phyloP scores from a whole-genome alignment of 2,888 invertebrate genomes.

The Galeopsomyia nigrocyanea region DNA sequence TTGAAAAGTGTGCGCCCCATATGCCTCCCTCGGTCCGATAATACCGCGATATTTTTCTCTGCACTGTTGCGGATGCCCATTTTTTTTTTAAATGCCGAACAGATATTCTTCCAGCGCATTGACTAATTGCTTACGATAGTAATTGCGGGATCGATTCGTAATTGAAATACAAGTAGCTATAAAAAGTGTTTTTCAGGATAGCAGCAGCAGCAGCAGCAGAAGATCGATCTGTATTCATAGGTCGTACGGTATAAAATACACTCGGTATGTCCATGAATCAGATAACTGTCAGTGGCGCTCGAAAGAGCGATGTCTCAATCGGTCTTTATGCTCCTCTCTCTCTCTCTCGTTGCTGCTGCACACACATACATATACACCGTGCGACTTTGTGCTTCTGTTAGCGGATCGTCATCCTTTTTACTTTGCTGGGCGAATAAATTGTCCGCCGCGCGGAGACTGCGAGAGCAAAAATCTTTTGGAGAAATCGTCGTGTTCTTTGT shows the following conservation, averaged over 20 bases:
- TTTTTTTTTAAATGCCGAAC: background rate
- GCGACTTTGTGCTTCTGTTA: background rate
- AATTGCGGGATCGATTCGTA: conserved; percentile 48
- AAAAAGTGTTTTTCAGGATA: conserved; percentile 36
- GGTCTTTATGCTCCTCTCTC: conserved; percentile 52
- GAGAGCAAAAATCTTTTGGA: conserved; percentile 26
- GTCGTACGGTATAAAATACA: conserved; percentile 69
- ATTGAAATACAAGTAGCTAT: conserved; percentile 59
- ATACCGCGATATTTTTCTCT: conserved; percentile 2
- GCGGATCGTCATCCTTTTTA: background rate
- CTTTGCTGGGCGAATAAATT: conserved; percentile 12
- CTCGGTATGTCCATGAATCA: conserved; percentile 69
- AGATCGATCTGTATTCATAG: conserved; percentile 69
- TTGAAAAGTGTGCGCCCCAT: conserved; percentile 37
- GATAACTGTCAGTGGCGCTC: conserved; percentile 68
- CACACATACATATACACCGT: conserved; percentile 18
- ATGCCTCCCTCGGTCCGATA: conserved; percentile 25
- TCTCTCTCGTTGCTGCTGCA: conserved; percentile 22
- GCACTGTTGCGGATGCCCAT: too few species aligned
- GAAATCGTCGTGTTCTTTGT: conserved; percentile 11
- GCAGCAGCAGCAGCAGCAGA: conserved; percentile 45
- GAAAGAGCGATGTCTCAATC: conserved; percentile 67
- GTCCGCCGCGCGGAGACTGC: conserved; percentile 14
- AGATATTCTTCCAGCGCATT: conserved; percentile 15
- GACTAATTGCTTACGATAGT: conserved; percentile 45